These are phyloP conservation scores for Brachionus koreanus DNA, from an alignment of 1,140 invertebrate genomes.

Conservation along the genomic window DNA sequence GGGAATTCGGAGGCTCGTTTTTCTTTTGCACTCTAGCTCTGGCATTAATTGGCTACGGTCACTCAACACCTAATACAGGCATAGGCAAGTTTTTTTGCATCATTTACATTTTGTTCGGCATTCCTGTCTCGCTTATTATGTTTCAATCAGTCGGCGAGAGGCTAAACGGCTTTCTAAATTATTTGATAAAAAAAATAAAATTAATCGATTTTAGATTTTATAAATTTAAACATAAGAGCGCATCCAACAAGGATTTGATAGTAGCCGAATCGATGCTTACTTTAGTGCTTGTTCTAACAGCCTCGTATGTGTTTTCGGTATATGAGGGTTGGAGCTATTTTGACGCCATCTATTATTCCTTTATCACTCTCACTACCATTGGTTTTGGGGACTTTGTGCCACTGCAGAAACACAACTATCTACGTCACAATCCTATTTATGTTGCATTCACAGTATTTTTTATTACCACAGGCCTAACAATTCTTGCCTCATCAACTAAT, in stretches of 20 bases:
- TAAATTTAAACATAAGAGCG: slow-evolving; percentile 8
- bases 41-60: slow-evolving; percentile 56
- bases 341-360: slow-evolving; percentile 97
- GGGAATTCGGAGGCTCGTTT: slow-evolving; percentile 44
- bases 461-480: slow-evolving; percentile 32
- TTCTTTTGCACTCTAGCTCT: slow-evolving; percentile 31
- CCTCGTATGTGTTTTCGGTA: slow-evolving; percentile 86
- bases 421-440: slow-evolving; percentile 73
- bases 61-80: slow-evolving; percentile 60
- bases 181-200: background rate
- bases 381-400: slow-evolving; percentile 67
- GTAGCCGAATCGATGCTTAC: slow-evolving; percentile 3
- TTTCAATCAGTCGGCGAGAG: slow-evolving; percentile 60
- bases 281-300: slow-evolving; percentile 65
- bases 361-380: slow-evolving; percentile 95
- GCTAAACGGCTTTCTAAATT: slow-evolving; percentile 55
- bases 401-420: slow-evolving; percentile 81
- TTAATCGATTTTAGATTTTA: background rate
- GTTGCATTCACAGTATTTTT: slow-evolving; percentile 21
- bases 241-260: slow-evolving; percentile 17
- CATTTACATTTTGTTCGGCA: background rate
- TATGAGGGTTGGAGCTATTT: slow-evolving; percentile 97
- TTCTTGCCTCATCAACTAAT: slow-evolving; percentile 30
- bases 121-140: slow-evolving; percentile 49
- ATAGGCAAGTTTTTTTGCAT: slow-evolving; percentile 24